A percentile compares a stretch with the other conserved stretches of the same genome.
phyloP scores from a whole-genome alignment of 2,113 vertebrate species.

The Canis aureus region DNA sequence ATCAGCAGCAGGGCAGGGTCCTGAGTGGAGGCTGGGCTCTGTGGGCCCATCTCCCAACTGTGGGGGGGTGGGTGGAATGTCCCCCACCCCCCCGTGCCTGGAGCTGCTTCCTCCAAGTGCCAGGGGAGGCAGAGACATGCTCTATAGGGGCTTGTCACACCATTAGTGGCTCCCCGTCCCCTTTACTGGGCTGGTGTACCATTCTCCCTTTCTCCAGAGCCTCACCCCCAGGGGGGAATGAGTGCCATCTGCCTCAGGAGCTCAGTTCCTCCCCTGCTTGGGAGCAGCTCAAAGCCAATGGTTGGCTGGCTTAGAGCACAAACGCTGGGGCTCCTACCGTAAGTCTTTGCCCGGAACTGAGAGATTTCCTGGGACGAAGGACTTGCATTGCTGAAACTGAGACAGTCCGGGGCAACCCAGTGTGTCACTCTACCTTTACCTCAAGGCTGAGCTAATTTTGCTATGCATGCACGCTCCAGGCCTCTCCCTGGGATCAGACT shows the following conservation, averaged over 20 bases:
- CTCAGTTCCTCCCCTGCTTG: background rate
- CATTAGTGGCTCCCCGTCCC: background rate
- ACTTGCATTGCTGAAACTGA: background rate
- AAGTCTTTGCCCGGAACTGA: background rate
- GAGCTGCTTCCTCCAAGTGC: background rate
- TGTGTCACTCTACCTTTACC: background rate
- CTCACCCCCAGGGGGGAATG: background rate
- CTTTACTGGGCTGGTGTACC: background rate
- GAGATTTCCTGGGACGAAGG: background rate
- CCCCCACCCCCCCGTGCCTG: no score
- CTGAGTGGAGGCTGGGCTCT: background rate
- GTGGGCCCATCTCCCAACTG: rapidly evolving
- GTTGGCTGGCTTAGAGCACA: background rate
- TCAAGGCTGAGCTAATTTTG: background rate
- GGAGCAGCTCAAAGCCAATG: background rate
- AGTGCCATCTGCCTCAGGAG: background rate
- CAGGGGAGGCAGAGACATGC: background rate
- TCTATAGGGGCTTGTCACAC: background rate
- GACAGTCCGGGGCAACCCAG: background rate
- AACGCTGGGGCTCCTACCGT: background rate
- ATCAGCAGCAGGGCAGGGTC: background rate
- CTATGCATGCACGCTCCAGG: background rate
- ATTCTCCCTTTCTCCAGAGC: background rate
- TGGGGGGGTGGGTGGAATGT: background rate
- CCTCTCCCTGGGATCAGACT: background rate